These are phyloP conservation scores for Triplophysa tibetana DNA, from an alignment of 2,113 vertebrate species.

Conservation along the genomic window DNA sequence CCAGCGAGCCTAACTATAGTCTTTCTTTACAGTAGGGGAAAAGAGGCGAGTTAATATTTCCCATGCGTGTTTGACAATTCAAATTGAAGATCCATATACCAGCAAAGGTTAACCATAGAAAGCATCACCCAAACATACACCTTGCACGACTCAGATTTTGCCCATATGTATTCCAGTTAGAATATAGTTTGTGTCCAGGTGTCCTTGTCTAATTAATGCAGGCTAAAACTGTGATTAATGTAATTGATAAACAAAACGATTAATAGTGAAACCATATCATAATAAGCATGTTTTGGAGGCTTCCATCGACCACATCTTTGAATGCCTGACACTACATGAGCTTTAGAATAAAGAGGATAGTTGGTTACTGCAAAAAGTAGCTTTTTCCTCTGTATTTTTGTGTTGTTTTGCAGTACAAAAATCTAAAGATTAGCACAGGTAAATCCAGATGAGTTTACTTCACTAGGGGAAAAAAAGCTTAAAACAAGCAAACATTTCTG, in stretches of 20 bases:
- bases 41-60: slow-evolving; percentile 1
- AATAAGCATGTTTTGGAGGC: background rate
- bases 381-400: too few species aligned
- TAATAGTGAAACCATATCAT: background rate
- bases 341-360: too few species aligned
- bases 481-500: too few species aligned
- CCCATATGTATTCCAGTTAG: slow-evolving; percentile 18
- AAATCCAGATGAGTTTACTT: too few species aligned
- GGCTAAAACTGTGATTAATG: background rate
- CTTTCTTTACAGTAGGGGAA: background rate
- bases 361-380: too few species aligned
- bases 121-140: background rate
- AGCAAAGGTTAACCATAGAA: slow-evolving; percentile 12
- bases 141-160: background rate
- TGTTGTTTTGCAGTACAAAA: too few species aligned
- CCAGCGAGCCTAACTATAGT: background rate
- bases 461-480: too few species aligned
- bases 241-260: background rate
- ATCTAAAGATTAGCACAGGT: too few species aligned
- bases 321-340: background rate
- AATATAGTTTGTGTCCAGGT: background rate
- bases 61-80: slow-evolving; percentile 18
- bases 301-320: background rate
- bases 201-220: background rate
- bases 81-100: background rate